Conservation (phyloP, 2,113 vertebrate species). For the Crotalus viridis region DNA sequence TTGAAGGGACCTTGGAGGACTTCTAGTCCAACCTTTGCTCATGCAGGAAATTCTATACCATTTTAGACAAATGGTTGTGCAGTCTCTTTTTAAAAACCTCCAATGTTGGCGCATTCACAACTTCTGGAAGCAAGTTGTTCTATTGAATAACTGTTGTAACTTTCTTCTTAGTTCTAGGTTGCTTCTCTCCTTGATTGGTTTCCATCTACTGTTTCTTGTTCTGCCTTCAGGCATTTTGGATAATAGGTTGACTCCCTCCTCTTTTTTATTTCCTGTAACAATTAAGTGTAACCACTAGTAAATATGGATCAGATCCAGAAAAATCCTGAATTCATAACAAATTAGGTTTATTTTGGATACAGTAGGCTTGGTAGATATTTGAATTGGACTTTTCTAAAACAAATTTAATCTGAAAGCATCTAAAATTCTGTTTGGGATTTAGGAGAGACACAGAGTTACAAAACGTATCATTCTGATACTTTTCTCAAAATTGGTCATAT, state of each 20-base stretch:
- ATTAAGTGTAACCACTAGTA: not conserved
- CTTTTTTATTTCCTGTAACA: no score
- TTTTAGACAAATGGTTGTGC: not conserved
- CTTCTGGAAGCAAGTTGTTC: not conserved
- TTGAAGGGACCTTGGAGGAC: not conserved
- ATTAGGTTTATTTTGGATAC: not conserved
- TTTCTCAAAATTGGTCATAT: not conserved
- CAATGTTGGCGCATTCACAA: not conserved
- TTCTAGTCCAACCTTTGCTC: not conserved
- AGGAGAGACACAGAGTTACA: not conserved
- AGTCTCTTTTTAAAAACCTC: not conserved
- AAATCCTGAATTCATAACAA: not conserved
- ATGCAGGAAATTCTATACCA: not conserved
- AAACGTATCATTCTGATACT: not conserved
- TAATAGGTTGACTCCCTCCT: no score
- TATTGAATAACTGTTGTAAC: not conserved
- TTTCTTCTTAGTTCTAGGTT: not conserved
- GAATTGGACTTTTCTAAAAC: not conserved
- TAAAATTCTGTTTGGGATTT: not conserved
- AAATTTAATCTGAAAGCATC: not conserved
- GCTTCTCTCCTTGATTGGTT: not conserved
- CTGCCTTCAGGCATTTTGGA: not conserved
- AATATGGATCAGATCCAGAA: not conserved
- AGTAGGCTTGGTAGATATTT: not conserved
- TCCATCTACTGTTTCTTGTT: not conserved